Evolutionary conservation across 2,888 invertebrate genomes (phyloP).

Genomic region (Metopia argyrocephala): DNA sequence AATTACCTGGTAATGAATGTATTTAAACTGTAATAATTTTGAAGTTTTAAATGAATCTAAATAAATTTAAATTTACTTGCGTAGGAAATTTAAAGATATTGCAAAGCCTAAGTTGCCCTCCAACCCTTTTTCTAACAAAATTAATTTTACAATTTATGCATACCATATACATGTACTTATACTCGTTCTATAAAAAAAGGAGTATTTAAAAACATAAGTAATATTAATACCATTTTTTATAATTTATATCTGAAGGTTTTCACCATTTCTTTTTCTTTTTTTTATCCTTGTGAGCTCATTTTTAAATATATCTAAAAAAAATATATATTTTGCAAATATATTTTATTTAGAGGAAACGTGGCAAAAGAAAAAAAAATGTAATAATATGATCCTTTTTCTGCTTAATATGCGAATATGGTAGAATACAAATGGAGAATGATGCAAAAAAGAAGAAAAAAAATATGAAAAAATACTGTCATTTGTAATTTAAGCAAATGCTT

Average conservation of each 20-base stretch:
- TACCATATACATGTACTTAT: too few relatives aligned
- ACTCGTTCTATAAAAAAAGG: conserved; percentile 49
- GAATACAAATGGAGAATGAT: conserved; percentile 38
- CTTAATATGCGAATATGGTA: conserved; percentile 64
- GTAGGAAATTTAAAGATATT: too few relatives aligned
- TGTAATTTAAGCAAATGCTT: conserved; percentile 60
- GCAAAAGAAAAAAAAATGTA: conserved; percentile 33
- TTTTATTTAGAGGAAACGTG: conserved; percentile 57
- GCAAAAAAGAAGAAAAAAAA: background rate
- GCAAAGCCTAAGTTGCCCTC: too few relatives aligned
- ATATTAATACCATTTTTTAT: conserved; percentile 62
- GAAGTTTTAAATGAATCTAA: too few relatives aligned
- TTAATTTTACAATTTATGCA: conserved; percentile 46
- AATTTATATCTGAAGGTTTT: conserved; percentile 50
- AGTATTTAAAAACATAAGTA: conserved; percentile 63
- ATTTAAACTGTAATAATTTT: too few relatives aligned
- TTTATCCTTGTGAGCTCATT: conserved; percentile 22
- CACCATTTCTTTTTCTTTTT: background rate
- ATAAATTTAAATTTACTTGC: too few relatives aligned
- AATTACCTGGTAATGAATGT: too few relatives aligned
- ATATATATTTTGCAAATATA: conserved; percentile 41
- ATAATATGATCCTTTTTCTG: conserved; percentile 59
- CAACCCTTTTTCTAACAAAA: background rate
- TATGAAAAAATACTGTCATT: conserved; percentile 56
- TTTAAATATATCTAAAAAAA: conserved; percentile 31